phyloP scores from a whole-genome alignment of 2,888 invertebrate species.

The Sturmia bella region DNA sequence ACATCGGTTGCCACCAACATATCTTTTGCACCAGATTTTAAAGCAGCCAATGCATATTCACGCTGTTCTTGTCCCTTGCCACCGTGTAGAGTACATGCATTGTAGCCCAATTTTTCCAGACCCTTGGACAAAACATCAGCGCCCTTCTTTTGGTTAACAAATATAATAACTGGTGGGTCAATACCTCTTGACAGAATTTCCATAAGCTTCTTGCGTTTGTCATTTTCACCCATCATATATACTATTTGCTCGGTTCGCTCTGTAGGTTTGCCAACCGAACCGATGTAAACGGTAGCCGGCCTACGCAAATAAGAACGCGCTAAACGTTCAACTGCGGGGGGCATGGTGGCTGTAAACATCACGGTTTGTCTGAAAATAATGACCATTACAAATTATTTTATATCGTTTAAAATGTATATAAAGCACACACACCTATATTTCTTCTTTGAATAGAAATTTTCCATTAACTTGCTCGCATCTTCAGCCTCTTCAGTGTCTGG shows the following conservation, averaged over 20 bases:
- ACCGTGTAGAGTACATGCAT: slow-evolving; percentile 98
- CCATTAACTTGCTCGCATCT: slow-evolving; percentile 93
- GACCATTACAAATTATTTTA: too few relatives aligned
- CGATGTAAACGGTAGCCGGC: slow-evolving; percentile 98
- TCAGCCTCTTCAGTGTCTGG: slow-evolving; percentile 99
- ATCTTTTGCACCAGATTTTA: slow-evolving; percentile 97
- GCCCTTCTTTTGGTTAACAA: slow-evolving; percentile 99
- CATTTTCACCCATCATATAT: slow-evolving; percentile 96
- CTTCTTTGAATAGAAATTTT: slow-evolving; percentile 97
- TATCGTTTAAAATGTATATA: slow-evolving; percentile 77
- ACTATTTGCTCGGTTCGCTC: slow-evolving; percentile 99
- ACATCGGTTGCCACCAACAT: slow-evolving; percentile 99
- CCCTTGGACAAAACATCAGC: slow-evolving; percentile 98
- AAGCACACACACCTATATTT: slow-evolving; percentile 87
- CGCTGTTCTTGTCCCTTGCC: slow-evolving; percentile 99
- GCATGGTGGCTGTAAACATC: slow-evolving; percentile 99
- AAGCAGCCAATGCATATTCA: slow-evolving; percentile 97
- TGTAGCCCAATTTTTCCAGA: slow-evolving; percentile 97
- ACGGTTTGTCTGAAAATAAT: slow-evolving; percentile 95
- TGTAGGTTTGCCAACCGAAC: slow-evolving; percentile 97
- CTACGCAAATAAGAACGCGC: slow-evolving; percentile 96
- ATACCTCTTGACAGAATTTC: slow-evolving; percentile 94
- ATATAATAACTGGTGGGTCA: slow-evolving; percentile 99
- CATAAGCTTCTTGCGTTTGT: slow-evolving; percentile 97
- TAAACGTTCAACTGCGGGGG: slow-evolving; percentile 97